Percentiles rank a stretch among this genome's conserved stretches.
Conservation (phyloP, 2,797 vertebrate genomes). For the Chrysocyon brachyurus region DNA sequence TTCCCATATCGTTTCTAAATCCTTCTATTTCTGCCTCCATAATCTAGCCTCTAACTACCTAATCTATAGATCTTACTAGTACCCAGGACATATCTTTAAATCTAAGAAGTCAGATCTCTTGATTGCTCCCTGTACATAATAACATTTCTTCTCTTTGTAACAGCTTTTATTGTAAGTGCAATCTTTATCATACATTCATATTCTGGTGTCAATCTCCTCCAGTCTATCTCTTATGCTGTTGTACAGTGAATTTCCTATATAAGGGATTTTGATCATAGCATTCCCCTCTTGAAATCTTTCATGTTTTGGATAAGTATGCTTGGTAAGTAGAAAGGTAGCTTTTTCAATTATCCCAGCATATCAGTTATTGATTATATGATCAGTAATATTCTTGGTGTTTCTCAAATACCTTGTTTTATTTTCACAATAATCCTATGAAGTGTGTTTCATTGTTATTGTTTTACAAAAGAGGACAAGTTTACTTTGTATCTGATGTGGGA, state of each 20-base stretch:
- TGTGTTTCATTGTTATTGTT: not conserved
- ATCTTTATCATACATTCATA: not conserved
- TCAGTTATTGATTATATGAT: not conserved
- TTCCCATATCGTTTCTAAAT: slow-evolving; percentile 12
- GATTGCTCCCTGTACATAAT: not conserved
- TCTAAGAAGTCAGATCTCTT: not conserved
- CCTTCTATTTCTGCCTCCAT: not conserved
- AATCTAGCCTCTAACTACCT: not conserved
- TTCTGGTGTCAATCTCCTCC: not conserved
- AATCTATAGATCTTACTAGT: not conserved
- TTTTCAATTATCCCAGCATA: not conserved
- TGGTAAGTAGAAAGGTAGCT: not conserved
- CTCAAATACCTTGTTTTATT: not conserved
- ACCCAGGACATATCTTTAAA: not conserved
- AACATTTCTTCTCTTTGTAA: not conserved
- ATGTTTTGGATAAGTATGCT: not conserved
- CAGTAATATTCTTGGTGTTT: not conserved
- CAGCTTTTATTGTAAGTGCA: not conserved
- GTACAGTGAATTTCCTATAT: not conserved
- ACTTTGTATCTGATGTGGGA: not conserved
- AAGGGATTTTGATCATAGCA: not conserved
- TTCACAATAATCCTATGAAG: not conserved
- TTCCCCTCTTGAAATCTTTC: not conserved
- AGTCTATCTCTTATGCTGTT: not conserved
- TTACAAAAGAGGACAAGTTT: not conserved